Percentiles rank a stretch among this genome's conserved stretches.
These are phyloP conservation scores for Chymomyza amoena DNA, from an alignment of 2,888 invertebrate genomes.

Conservation along the genomic window DNA sequence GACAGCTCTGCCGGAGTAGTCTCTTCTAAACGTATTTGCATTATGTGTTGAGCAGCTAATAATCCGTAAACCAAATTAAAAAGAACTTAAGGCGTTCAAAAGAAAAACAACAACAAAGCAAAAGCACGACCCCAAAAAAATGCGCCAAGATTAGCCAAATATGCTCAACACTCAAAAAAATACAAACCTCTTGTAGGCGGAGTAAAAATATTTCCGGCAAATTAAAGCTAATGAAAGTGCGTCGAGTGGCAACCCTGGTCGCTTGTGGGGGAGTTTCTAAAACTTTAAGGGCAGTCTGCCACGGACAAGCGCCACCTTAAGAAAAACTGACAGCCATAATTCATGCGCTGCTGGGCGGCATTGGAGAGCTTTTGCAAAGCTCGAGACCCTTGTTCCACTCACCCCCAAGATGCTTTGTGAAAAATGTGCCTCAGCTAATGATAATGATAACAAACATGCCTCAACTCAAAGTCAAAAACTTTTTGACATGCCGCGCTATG, in stretches of 20 bases:
- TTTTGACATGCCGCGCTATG: slow-evolving; percentile 65
- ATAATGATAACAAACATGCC: slow-evolving; percentile 75
- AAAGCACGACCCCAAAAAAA: slow-evolving; percentile 27
- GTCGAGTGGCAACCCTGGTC: neutral
- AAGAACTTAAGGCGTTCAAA: slow-evolving; percentile 53
- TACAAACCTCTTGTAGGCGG: slow-evolving; percentile 19
- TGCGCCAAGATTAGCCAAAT: slow-evolving; percentile 22
- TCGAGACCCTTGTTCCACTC: slow-evolving; percentile 17
- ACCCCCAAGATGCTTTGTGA: slow-evolving; percentile 22
- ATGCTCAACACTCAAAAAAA: slow-evolving; percentile 13
- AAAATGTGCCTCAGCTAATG: slow-evolving; percentile 55
- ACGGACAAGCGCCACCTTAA: slow-evolving; percentile 40
- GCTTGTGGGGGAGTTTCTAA: neutral
- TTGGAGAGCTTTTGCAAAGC: slow-evolving; percentile 39
- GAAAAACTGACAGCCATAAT: slow-evolving; percentile 75
- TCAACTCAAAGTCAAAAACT: slow-evolving; percentile 70
- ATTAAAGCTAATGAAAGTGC: slow-evolving; percentile 76
- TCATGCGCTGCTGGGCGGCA: slow-evolving; percentile 59
- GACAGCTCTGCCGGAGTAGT: no score
- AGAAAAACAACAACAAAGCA: slow-evolving; percentile 38
- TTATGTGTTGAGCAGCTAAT: slow-evolving; percentile 72
- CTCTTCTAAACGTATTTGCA: slow-evolving; percentile 64
- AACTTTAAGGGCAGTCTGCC: slow-evolving; percentile 8
- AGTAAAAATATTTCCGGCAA: slow-evolving; percentile 71
- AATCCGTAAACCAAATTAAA: slow-evolving; percentile 71